Evolutionary conservation across 2,888 invertebrate genomes (phyloP).

Genomic region (Sesamia inferens): DNA sequence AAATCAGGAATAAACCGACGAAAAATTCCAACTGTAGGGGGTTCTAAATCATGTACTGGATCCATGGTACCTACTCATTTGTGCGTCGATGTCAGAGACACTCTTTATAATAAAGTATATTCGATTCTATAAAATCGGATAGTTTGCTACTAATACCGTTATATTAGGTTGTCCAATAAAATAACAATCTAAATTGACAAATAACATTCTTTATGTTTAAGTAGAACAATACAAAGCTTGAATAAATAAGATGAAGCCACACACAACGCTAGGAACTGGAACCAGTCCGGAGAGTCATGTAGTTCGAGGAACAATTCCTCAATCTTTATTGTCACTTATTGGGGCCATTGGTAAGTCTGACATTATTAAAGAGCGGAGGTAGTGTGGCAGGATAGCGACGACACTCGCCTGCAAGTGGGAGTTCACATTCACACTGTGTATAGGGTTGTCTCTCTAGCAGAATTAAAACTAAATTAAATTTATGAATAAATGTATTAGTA

Average conservation of each 20-base stretch:
- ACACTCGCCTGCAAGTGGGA: constrained; percentile 51
- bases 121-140: background rate
- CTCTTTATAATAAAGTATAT: too few species aligned
- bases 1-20: too few species aligned
- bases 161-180: constrained; percentile 14
- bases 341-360: constrained; percentile 60
- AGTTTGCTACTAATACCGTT: background rate
- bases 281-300: constrained; percentile 46
- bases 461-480: background rate
- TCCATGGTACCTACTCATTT: too few species aligned
- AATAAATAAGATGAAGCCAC: constrained; percentile 50
- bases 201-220: constrained; percentile 9
- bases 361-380: constrained; percentile 56
- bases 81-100: too few species aligned
- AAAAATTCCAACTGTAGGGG: too few species aligned
- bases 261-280: constrained; percentile 40
- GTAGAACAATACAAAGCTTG: constrained; percentile 24
- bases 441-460: constrained; percentile 60
- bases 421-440: constrained; percentile 54
- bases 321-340: constrained; percentile 65
- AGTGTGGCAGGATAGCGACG: constrained; percentile 50
- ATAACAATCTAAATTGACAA: constrained; percentile 22
- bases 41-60: too few species aligned
- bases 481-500: background rate
- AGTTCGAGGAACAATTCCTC: constrained; percentile 53